These are phyloP conservation scores for Prunella strophiata DNA, from an alignment of 2,797 vertebrate genomes.

Conservation along the genomic window DNA sequence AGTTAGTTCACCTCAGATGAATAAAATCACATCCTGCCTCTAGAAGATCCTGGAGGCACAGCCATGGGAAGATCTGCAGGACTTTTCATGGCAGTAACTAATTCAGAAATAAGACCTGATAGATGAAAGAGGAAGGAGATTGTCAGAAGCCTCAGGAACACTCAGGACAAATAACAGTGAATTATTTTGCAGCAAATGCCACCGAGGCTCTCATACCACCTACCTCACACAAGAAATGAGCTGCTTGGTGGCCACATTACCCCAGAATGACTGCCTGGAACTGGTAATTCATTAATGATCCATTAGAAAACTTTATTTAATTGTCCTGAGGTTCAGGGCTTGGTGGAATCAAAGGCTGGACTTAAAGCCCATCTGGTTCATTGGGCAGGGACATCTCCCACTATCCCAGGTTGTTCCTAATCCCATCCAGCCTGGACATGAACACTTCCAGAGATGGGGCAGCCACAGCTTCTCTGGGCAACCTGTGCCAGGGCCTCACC, in stretches of 20 bases:
- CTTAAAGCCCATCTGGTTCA: neutral
- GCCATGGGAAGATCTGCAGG: neutral
- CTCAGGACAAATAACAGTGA: neutral
- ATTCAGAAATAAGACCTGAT: neutral
- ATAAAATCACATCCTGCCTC: neutral
- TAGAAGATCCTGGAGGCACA: neutral
- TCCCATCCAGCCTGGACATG: fast-evolving
- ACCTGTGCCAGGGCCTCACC: fast-evolving
- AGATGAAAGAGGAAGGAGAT: neutral
- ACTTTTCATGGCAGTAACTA: neutral
- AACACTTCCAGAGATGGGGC: neutral
- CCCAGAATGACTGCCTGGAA: neutral
- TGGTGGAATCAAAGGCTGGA: neutral
- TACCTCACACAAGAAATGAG: neutral
- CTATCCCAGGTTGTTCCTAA: neutral
- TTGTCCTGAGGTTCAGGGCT: neutral
- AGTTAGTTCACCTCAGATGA: neutral
- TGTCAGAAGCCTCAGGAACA: neutral
- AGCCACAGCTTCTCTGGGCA: neutral
- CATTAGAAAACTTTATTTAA: neutral
- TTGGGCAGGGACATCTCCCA: fast-evolving
- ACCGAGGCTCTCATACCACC: neutral
- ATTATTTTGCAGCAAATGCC: neutral
- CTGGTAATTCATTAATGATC: neutral
- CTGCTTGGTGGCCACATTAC: neutral